These are phyloP conservation scores for Drosophila tropicalis DNA, from an alignment of 1,140 invertebrate genomes.

Conservation along the genomic window DNA sequence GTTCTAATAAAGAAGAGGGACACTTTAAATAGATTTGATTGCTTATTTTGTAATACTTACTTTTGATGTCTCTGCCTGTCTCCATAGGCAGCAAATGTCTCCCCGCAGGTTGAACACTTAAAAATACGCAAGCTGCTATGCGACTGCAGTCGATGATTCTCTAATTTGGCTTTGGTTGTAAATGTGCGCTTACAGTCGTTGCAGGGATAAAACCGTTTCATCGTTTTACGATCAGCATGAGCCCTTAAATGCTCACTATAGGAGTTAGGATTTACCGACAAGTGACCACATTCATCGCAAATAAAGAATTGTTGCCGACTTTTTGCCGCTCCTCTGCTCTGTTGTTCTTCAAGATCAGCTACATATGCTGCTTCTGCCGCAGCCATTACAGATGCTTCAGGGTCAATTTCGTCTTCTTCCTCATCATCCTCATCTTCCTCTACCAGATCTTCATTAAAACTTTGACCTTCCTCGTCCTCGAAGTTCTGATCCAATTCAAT, in stretches of 20 bases:
- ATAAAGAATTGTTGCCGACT: conserved; percentile 60
- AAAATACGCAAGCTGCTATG: conserved; percentile 42
- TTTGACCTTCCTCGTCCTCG: not conserved
- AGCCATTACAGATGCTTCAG: conserved; percentile 20
- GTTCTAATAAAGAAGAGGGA: conserved; percentile 32
- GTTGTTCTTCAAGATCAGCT: conserved; percentile 27
- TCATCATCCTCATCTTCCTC: not conserved
- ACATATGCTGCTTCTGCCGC: conserved; percentile 23
- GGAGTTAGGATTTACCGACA: conserved; percentile 31
- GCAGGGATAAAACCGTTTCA: conserved; percentile 53
- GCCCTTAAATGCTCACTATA: conserved; percentile 44
- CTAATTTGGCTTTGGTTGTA: conserved; percentile 19
- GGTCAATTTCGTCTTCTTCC: not conserved
- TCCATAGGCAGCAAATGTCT: conserved; percentile 33
- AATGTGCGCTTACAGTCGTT: conserved; percentile 36
- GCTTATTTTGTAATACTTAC: conserved; percentile 23
- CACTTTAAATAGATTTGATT: not conserved
- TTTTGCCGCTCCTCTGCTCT: conserved; percentile 33
- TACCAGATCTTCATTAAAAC: not conserved
- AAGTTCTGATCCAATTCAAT: not conserved
- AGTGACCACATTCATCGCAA: conserved; percentile 60
- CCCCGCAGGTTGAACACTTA: conserved; percentile 45
- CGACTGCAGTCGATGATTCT: conserved; percentile 17
- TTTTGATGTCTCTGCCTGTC: conserved; percentile 56
- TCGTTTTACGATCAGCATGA: conserved; percentile 29